Evolutionary conservation across 2,113 vertebrate genomes (phyloP), one percentile per base, ranked within the genome.

Genomic region (Epinephelus moara): DNA sequence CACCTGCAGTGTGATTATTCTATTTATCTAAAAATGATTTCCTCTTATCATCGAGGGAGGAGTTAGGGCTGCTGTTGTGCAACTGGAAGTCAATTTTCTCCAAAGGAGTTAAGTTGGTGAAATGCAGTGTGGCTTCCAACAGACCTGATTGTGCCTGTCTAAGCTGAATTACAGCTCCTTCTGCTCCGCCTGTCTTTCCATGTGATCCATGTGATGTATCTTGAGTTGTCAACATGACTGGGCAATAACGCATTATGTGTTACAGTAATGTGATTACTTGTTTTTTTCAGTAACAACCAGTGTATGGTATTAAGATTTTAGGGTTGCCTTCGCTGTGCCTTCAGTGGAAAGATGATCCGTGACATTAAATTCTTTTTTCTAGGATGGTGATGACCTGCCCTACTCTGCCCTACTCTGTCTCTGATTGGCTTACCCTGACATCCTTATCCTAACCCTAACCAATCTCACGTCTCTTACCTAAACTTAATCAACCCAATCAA

Each of bases 21-120:
- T 53, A 17, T 85, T 82, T 90, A 82, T 86, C 78, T 77, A 6
- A 37, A 90, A 90, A 71, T 62, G 33, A 80, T 90, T 84, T 88
- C 52, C 57, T 70, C 70, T 89, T 86, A 84, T 88, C 78, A 3
- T 64, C 0, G 45, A 52, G 53, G 82, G 76, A 78, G 53, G 81
- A 69, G 66, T 77, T 63, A n/a, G 40, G 61, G 37, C 70, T 6
- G 70, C 67, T n/a, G 70, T 67, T 76, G 71, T 82, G 68, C 64
- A 12, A 37, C 71, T 63, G 11, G 42, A 71, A 86, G 85, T 87
- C 57, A 63, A 85, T 92, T 91, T 88, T 75, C 85, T 87, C 75
- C 19, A 25, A 62, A 75, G 52, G 85, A 50, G 57, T 73, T 49
- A 57, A 81, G 66, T 70, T 73, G 75, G 60, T 70, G 75, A 80